A percentile compares a stretch with the other conserved stretches of the same genome.
Evolutionary conservation across 2,888 invertebrate genomes (phyloP).

Genomic region (Trisateles emortualis): DNA sequence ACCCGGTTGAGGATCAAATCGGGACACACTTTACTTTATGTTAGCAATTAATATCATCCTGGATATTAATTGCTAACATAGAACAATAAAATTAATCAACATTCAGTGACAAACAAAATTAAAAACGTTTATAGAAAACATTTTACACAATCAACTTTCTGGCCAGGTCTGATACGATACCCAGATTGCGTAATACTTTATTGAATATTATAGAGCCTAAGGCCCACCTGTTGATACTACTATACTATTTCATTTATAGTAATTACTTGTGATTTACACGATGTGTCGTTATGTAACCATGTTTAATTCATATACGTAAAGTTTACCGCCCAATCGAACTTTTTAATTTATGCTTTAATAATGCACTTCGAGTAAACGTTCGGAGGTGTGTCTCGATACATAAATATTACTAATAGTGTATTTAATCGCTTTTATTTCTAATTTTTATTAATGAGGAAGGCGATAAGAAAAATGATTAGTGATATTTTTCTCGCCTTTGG

Average conservation of each 20-base stretch:
- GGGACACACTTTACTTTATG: too few species aligned
- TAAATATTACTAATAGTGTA: constrained; percentile 49
- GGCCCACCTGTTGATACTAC: constrained; percentile 46
- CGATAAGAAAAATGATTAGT: constrained; percentile 19
- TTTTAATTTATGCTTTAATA: constrained; percentile 62
- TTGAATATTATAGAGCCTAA: constrained; percentile 44
- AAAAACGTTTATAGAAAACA: constrained; percentile 27
- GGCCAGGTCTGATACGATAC: constrained; percentile 32
- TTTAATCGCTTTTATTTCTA: constrained; percentile 33
- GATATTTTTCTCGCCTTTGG: constrained; percentile 9
- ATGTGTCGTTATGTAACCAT: constrained; percentile 57
- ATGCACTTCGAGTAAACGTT: constrained; percentile 53
- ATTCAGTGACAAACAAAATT: background rate
- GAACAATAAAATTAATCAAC: background rate
- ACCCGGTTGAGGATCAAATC: too few species aligned
- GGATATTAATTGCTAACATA: too few species aligned
- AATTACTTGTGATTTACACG: constrained; percentile 58
- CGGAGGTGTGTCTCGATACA: constrained; percentile 47
- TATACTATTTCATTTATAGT: constrained; percentile 44
- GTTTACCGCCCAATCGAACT: constrained; percentile 56
- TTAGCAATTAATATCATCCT: too few species aligned
- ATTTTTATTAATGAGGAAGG: constrained; percentile 14
- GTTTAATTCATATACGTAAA: constrained; percentile 56
- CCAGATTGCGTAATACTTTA: constrained; percentile 38
- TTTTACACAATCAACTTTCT: constrained; percentile 43